Evolutionary conservation across 2,113 vertebrate species (phyloP).

Genomic region (Bombycilla garrulus): DNA sequence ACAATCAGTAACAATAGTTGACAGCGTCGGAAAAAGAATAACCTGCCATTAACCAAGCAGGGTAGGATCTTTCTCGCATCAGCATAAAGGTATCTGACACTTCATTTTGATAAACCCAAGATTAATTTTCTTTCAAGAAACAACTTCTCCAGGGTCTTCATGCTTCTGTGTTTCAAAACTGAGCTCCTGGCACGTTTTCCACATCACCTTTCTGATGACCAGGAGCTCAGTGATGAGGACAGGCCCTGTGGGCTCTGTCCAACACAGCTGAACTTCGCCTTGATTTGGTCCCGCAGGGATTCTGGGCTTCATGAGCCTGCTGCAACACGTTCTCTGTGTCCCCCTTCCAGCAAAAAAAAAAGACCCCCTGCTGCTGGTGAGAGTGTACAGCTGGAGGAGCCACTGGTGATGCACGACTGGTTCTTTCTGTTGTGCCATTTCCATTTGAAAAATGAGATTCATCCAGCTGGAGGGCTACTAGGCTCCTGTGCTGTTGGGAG

Average conservation of each 20-base stretch:
- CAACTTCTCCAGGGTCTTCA: not conserved
- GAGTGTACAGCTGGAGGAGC: not conserved
- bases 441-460: not conserved
- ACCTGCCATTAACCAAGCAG: slow-evolving; percentile 37
- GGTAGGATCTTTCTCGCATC: not conserved
- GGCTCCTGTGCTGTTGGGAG: not conserved
- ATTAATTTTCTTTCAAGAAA: slow-evolving; percentile 26
- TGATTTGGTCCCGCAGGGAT: not conserved
- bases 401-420: not conserved
- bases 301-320: slow-evolving; percentile 2
- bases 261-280: rapidly evolving
- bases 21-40: slow-evolving; percentile 54
- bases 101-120: slow-evolving; percentile 33
- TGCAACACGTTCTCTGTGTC: not conserved
- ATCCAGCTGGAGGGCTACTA: not conserved
- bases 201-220: rapidly evolving
- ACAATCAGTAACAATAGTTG: slow-evolving; percentile 63
- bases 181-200: not conserved
- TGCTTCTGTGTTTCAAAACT: not conserved
- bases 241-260: rapidly evolving
- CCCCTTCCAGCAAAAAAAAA: not conserved
- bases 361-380: not conserved
- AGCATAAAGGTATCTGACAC: slow-evolving; percentile 35
- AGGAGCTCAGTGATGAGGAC: rapidly evolving
- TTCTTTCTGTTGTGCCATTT: not conserved